Conservation (phyloP, 2,888 invertebrate genomes). For the Drosophila ustulata region DNA sequence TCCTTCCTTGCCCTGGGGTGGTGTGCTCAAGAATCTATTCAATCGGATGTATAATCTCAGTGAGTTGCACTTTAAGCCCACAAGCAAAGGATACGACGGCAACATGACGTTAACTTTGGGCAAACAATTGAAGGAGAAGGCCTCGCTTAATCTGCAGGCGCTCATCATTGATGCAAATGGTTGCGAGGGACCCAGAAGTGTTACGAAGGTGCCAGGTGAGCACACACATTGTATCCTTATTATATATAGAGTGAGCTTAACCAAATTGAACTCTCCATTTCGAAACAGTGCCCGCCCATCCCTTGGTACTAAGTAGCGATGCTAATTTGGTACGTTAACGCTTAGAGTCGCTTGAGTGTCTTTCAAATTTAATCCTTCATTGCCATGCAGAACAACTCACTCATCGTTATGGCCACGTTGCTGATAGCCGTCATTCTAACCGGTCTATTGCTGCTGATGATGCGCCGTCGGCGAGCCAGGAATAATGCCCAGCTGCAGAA, state of each 20-base stretch:
- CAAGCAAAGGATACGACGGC: constrained; percentile 59
- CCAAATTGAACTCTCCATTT: background rate
- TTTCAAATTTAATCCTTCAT: background rate
- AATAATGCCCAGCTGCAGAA: constrained; percentile 56
- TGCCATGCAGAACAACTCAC: constrained; percentile 52
- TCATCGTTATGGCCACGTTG: constrained; percentile 60
- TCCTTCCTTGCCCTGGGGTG: constrained; percentile 83
- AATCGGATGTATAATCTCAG: constrained; percentile 69
- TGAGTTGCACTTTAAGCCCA: constrained; percentile 52
- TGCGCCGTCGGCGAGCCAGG: constrained; percentile 51
- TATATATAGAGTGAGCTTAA: background rate
- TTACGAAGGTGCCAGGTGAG: constrained; percentile 72
- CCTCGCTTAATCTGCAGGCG: constrained; percentile 71
- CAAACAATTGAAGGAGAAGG: constrained; percentile 62
- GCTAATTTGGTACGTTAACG: constrained; percentile 47
- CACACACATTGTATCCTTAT: background rate
- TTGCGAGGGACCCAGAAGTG: constrained; percentile 72
- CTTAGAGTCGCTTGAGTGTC: background rate
- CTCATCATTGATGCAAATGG: constrained; percentile 73
- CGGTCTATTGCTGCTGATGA: constrained; percentile 36
- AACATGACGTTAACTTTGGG: constrained; percentile 45
- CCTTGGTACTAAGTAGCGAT: constrained; percentile 39
- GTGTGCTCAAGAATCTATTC: constrained; percentile 69
- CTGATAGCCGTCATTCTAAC: constrained; percentile 52
- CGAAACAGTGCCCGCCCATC: constrained; percentile 55